Evolutionary conservation across 2,113 vertebrate genomes (phyloP), one percentile per base, ranked within the genome.

Genomic region (Hoplias malabaricus): DNA sequence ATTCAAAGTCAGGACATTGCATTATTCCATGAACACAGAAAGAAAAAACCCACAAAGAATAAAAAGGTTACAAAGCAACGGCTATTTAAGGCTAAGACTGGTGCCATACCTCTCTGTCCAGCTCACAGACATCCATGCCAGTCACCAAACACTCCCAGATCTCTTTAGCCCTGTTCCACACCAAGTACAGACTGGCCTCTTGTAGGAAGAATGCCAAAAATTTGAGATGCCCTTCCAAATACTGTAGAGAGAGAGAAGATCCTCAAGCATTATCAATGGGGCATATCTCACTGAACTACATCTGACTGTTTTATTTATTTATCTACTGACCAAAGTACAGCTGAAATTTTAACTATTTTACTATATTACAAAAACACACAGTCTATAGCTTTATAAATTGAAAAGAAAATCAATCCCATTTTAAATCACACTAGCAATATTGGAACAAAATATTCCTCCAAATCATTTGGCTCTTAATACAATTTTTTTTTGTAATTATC

Each of bases 121-220:
- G 88, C 73, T 99, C 98, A 82, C 98, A 99, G 57, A 98, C 95
- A 77, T 98, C 97, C 10, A 96, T 94, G 77, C 97, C 95, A 0
- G 97, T 97, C 65, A 99, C 97, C 74, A 99, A 93, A 83, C 97
- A 98, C 83, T 99, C 98, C 98, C 98, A 99, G 78, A 99, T 94
- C 89, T 99, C 97, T 81, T 95, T 98, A 87, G 98, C 98, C 79
- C 98, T 90, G 90, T 96, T 99, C 97, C 96, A 99, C 72, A 96
- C 95, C 82, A 99, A 93, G 88, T 99, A 99, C 19, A 99, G 91
- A 66, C 96, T 98, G 83, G 98, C 98, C 92, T 99, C 98, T 94
- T 99, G 97, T 69, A 99, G 95, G 90, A 99, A 99, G 93, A 99
- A 99, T 4, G 98, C 98, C 89, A 99, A 91, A 93, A 99, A 99